These are phyloP conservation scores for Oostethus manadensis DNA, from an alignment of 2,113 vertebrate genomes.

Conservation along the genomic window DNA sequence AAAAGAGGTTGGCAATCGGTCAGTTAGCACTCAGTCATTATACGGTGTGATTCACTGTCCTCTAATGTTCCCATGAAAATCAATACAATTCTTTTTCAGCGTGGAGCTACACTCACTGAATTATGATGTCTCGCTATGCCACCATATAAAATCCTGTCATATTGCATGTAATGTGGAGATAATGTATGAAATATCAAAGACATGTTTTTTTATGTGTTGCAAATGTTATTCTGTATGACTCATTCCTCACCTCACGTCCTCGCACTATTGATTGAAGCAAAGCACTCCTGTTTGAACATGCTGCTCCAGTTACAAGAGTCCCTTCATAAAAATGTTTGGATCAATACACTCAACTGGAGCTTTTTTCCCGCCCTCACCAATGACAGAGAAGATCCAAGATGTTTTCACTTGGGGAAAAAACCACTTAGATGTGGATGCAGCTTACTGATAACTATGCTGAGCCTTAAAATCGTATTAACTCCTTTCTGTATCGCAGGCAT, in stretches of 20 bases:
- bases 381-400: neutral
- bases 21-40: conserved; percentile 1
- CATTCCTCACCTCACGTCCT: neutral
- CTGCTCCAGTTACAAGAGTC: neutral
- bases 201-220: neutral
- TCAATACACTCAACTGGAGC: neutral
- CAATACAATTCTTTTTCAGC: neutral
- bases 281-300: neutral
- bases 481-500: neutral
- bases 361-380: no score
- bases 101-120: neutral
- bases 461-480: conserved; percentile 2
- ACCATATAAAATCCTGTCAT: neutral
- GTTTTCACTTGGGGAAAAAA: neutral
- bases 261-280: neutral
- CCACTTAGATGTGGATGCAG: neutral
- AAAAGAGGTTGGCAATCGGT: neutral
- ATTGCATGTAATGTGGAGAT: neutral
- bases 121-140: neutral
- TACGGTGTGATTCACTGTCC: conserved; percentile 2
- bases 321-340: neutral
- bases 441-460: neutral
- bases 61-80: neutral
- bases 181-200: neutral
- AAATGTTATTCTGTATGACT: neutral